These are phyloP conservation scores for Strongylocentrotus purpuratus DNA, from an alignment of 35 echinoderm and acorn worm genomes.

Conservation along the genomic window DNA sequence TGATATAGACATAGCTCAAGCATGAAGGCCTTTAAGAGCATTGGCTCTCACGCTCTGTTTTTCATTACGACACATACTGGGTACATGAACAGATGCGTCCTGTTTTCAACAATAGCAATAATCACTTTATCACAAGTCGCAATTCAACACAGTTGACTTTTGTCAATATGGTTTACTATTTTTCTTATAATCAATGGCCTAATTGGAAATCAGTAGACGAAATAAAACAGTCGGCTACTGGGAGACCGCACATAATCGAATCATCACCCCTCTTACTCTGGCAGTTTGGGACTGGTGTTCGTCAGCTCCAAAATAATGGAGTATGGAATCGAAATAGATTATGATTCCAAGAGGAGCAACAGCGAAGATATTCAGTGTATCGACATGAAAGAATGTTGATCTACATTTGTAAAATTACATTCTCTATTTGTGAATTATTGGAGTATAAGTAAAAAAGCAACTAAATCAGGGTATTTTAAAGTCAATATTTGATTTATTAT, in stretches of 20 bases:
- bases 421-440: background rate
- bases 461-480: background rate
- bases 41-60: background rate
- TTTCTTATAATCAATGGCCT: background rate
- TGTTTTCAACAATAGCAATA: conserved; percentile 11
- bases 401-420: background rate
- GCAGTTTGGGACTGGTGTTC: background rate
- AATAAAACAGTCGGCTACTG: background rate
- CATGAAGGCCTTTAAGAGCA: background rate
- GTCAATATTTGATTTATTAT: too few species aligned
- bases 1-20: background rate
- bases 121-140: background rate
- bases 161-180: background rate
- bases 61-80: conserved; percentile 3
- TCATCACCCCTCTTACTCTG: background rate
- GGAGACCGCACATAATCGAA: background rate
- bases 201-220: conserved; percentile 4
- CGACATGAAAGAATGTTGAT: background rate
- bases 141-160: background rate
- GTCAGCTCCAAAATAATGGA: background rate
- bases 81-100: background rate
- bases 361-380: too few species aligned
- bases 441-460: background rate
- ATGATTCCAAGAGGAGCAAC: background rate
- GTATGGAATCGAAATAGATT: background rate